Conservation (phyloP, 92 coral and sea anemone species). For the Parazoanthus darwini region DNA sequence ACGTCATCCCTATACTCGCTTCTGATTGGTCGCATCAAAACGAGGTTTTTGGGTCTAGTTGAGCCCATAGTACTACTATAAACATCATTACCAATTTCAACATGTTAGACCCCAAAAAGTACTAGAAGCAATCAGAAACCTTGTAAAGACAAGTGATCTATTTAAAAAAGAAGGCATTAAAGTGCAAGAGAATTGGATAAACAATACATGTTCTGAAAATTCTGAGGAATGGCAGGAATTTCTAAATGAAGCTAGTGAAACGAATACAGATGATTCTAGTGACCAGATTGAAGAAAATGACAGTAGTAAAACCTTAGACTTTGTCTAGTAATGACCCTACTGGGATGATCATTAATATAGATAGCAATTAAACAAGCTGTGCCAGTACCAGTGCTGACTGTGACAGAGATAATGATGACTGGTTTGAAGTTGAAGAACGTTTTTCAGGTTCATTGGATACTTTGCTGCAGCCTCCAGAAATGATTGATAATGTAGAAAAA, state of each 20-base stretch:
- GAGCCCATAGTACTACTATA: no score
- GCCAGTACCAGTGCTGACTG: constrained; percentile 26
- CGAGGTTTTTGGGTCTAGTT: no score
- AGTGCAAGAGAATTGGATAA: constrained; percentile 31
- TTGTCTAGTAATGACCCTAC: constrained; percentile 20
- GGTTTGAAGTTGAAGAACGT: constrained; percentile 50
- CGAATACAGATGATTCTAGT: constrained; percentile 19
- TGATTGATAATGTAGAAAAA: constrained; percentile 39
- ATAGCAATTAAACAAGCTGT: constrained; percentile 3
- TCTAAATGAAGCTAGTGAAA: constrained; percentile 18
- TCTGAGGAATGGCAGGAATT: constrained; percentile 38
- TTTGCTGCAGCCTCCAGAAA: constrained; percentile 37
- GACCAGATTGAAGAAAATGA: constrained; percentile 31
- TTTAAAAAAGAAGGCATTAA: constrained; percentile 35
- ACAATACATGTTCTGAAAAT: constrained; percentile 35
- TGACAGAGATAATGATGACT: constrained; percentile 42
- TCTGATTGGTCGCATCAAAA: no score
- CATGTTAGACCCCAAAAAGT: constrained; percentile 33
- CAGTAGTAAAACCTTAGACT: constrained; percentile 4
- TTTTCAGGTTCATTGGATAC: constrained; percentile 40
- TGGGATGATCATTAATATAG: constrained; percentile 23
- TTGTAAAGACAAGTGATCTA: constrained; percentile 39
- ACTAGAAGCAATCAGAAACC: constrained; percentile 40
- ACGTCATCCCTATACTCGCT: no score
- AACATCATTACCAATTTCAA: constrained; percentile 39